Evolutionary conservation across 2,888 invertebrate species (phyloP).

Genomic region (Thumatha senex): DNA sequence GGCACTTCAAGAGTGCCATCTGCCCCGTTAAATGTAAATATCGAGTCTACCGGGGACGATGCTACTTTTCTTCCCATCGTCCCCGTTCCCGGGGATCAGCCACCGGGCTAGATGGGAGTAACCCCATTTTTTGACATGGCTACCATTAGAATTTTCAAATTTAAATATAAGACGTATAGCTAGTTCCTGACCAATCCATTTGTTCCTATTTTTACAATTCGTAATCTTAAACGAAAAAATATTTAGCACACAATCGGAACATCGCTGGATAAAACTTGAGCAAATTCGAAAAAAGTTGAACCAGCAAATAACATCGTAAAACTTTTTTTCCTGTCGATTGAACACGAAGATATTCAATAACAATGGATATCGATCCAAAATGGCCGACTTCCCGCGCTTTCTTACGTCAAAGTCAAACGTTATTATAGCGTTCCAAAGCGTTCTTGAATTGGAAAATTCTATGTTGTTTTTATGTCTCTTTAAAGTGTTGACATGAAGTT

Average conservation of each 20-base stretch:
- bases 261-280: constrained; percentile 39
- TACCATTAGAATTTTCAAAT: no score
- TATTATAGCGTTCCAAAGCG: constrained; percentile 24
- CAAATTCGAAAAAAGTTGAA: constrained; percentile 37
- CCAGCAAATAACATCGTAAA: constrained; percentile 35
- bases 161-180: no score
- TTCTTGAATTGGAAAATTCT: constrained; percentile 21
- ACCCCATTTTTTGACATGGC: no score
- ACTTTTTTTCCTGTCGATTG: constrained; percentile 51
- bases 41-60: no score
- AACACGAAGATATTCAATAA: constrained; percentile 45
- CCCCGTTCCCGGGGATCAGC: no score
- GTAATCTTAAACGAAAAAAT: constrained; percentile 23
- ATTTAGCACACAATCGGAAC: constrained; percentile 31
- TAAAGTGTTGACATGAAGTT: constrained; percentile 8
- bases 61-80: no score
- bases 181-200: constrained; percentile 11
- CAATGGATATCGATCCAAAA: constrained; percentile 50
- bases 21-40: no score
- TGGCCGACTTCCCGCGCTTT: constrained; percentile 56
- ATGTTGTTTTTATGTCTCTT: constrained; percentile 14
- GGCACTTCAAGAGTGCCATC: no score
- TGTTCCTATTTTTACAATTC: constrained; percentile 15
- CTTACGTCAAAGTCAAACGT: constrained; percentile 40
- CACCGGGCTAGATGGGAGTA: no score